phyloP scores from a whole-genome alignment of 23 tunicate species.

The Halocynthia aurantium region DNA sequence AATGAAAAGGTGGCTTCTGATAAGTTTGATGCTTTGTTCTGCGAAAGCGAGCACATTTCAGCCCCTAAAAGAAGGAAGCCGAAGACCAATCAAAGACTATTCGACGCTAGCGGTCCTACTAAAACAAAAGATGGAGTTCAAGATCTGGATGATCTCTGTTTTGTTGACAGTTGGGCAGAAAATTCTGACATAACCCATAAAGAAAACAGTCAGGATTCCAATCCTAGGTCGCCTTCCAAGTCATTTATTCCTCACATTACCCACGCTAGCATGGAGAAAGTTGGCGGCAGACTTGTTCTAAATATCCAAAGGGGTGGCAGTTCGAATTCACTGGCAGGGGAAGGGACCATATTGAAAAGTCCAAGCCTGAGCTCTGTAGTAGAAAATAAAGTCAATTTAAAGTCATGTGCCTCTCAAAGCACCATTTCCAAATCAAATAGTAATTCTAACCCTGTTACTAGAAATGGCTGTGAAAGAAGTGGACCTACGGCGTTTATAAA shows the following conservation, averaged over 20 bases:
- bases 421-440: too few relatives aligned
- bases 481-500: too few relatives aligned
- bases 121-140: too few relatives aligned
- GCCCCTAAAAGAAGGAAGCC: slow-evolving; percentile 1
- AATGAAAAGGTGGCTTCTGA: slow-evolving; percentile 79
- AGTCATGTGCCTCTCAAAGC: too few relatives aligned
- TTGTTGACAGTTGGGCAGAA: slow-evolving; percentile 19
- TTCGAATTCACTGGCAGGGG: slow-evolving; percentile 8
- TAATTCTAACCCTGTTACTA: too few relatives aligned
- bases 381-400: too few relatives aligned
- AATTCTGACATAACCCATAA: background rate
- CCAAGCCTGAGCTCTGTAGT: background rate
- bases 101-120: too few relatives aligned
- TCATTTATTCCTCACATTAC: slow-evolving; percentile 26
- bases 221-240: background rate
- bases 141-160: slow-evolving; percentile 15
- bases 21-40: slow-evolving; percentile 81
- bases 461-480: too few relatives aligned
- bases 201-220: background rate
- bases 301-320: slow-evolving; percentile 60
- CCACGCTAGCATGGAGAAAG: slow-evolving; percentile 66
- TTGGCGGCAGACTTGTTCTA: slow-evolving; percentile 74
- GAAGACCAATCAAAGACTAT: slow-evolving; percentile 4
- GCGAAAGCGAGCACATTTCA: slow-evolving; percentile 33
- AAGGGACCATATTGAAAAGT: slow-evolving; percentile 10